Base-by-base conservation (phyloP, 2,113 vertebrate species). In the Hemiprocne comata region DNA sequence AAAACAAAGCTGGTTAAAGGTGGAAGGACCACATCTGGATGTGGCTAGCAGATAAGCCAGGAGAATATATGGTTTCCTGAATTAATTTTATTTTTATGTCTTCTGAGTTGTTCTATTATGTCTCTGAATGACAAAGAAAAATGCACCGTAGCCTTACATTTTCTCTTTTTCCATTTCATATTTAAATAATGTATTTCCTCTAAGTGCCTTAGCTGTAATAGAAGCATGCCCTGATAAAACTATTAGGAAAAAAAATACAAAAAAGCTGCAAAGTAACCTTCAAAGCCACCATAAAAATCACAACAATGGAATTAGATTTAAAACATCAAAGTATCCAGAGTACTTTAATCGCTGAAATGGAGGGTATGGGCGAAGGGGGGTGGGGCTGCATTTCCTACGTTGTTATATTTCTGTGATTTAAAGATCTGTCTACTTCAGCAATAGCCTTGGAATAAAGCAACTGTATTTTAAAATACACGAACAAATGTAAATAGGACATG, bases 221-320 rank as follows among this genome's bases (percentile, higher is more conserved):
- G 84, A 95, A 93, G 36, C 86, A 85, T 89, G 62, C 83, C 57
- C 55, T 61, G 91, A 90, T 95, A 93, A 97, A 95, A 93, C 88
- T 93, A 86, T 91, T 96, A 95, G 71, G 38, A 94, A 94, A 92
- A 76, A 95, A 93, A 90, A 95, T 81, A 94, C 53, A 76, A 95
- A 97, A 96, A 96, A 86, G 24, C 73, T 90, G 91, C 84, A 94
- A 96, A 91, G 61, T 91, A 94, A 95, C 73, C 81, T 97, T 98
- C 91, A 96, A 97, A 97, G 76, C 17, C 70, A 91, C 72, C 89
- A 67, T 89, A 95, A 93, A 97, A 97, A 97, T 96, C 93, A 95
- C 92, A 97, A 95, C 89, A 93, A 91, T 97, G 54, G 95, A 97
- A 97, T 96, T 90, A 87, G 89, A 94, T 95, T 93, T 95, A 94